phyloP scores from a whole-genome alignment of 2,113 vertebrate genomes.

The Picathartes gymnocephalus region DNA sequence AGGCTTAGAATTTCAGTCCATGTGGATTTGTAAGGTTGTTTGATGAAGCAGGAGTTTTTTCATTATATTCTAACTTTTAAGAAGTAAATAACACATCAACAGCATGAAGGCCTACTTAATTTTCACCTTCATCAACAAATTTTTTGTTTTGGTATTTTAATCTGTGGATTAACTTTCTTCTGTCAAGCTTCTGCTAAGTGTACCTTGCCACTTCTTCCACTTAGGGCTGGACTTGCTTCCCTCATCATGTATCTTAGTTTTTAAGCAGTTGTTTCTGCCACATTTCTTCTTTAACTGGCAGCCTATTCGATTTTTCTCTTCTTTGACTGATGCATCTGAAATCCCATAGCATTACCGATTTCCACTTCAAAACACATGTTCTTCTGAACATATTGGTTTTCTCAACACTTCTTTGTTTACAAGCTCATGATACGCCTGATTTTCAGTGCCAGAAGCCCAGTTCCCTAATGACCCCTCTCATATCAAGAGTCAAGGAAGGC shows the following conservation, averaged over 20 bases:
- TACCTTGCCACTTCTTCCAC: neutral
- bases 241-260: neutral
- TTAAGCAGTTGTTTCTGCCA: neutral
- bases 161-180: neutral
- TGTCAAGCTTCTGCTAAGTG: neutral
- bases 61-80: neutral
- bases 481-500: too few relatives aligned
- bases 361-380: neutral
- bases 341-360: neutral
- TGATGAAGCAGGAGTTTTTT: neutral
- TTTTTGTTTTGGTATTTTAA: neutral
- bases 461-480: neutral
- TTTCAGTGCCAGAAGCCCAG: neutral
- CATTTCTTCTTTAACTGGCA: neutral
- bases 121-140: neutral
- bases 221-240: neutral
- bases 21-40: neutral
- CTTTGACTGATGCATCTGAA: neutral
- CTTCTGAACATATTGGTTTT: neutral
- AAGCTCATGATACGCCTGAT: neutral
- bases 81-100: neutral
- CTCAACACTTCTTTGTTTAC: neutral
- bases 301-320: neutral
- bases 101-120: neutral
- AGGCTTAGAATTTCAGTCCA: neutral